phyloP scores from a whole-genome alignment of 1,140 invertebrate genomes.

The Anastatus disparis region DNA sequence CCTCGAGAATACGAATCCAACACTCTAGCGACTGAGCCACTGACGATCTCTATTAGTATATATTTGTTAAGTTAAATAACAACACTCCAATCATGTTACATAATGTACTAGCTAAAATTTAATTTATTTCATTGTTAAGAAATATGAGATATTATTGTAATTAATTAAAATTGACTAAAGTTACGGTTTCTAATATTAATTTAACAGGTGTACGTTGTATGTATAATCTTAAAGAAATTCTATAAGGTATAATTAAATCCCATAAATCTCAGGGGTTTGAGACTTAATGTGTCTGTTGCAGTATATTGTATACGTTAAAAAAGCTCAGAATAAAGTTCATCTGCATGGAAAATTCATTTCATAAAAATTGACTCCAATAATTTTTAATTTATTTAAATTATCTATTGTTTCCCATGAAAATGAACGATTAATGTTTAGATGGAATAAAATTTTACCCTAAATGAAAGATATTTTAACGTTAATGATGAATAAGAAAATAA shows the following conservation, averaged over 20 bases:
- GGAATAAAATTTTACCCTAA: too few species aligned
- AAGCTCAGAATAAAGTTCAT: not conserved
- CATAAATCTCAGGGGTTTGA: not conserved
- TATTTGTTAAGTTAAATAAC: too few species aligned
- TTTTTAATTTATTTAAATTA: not conserved
- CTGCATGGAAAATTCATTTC: not conserved
- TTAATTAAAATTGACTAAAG: not conserved
- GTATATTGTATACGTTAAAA: not conserved
- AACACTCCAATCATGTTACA: too few species aligned
- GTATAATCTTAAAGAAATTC: conserved; percentile 3
- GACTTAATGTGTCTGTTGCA: not conserved
- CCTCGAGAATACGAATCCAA: not conserved
- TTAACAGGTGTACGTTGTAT: not conserved
- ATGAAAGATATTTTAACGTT: too few species aligned
- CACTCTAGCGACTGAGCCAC: too few species aligned
- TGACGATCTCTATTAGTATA: too few species aligned
- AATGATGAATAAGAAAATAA: too few species aligned
- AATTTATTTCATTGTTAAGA: too few species aligned
- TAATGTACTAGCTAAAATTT: too few species aligned
- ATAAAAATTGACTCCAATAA: not conserved
- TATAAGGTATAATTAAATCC: conserved; percentile 17
- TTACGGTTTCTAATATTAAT: conserved; percentile 1
- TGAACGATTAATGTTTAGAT: too few species aligned
- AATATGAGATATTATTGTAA: too few species aligned
- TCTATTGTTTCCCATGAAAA: too few species aligned